Percentiles rank a stretch among this genome's conserved stretches.
phyloP scores from a whole-genome alignment of 2,113 vertebrate genomes.

The Alectura lathami region DNA sequence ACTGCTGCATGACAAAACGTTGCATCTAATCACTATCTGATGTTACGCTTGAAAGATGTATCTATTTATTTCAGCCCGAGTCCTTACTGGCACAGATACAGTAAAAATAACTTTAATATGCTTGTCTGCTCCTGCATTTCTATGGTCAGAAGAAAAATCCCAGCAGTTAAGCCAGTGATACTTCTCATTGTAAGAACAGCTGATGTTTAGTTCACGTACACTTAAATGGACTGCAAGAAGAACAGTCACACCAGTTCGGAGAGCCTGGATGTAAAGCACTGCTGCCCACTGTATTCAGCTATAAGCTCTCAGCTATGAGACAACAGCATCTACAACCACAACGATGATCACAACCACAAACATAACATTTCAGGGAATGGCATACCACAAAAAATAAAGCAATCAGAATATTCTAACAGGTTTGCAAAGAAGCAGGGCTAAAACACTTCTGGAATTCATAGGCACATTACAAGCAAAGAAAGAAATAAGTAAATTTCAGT shows the following conservation, averaged over 20 bases:
- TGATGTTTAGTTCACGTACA: background rate
- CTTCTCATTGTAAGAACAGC: background rate
- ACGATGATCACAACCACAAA: background rate
- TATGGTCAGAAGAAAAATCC: background rate
- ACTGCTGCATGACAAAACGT: background rate
- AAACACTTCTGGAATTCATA: background rate
- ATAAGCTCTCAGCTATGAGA: background rate
- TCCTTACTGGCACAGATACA: background rate
- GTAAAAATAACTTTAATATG: background rate
- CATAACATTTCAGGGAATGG: background rate
- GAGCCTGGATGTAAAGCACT: background rate
- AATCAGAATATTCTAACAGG: background rate
- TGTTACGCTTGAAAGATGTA: background rate
- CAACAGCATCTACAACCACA: background rate
- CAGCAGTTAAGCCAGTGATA: background rate
- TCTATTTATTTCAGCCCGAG: background rate
- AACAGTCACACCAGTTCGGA: background rate
- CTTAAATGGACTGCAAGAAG: background rate
- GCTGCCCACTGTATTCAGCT: background rate
- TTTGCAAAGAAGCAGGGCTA: background rate
- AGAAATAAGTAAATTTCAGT: background rate
- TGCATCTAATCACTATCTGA: background rate
- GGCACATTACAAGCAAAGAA: too few relatives aligned
- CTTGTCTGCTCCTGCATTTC: background rate
- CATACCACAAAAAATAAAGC: background rate